phyloP scores from a whole-genome alignment of 2,797 vertebrate species.

The Danio choprae region DNA sequence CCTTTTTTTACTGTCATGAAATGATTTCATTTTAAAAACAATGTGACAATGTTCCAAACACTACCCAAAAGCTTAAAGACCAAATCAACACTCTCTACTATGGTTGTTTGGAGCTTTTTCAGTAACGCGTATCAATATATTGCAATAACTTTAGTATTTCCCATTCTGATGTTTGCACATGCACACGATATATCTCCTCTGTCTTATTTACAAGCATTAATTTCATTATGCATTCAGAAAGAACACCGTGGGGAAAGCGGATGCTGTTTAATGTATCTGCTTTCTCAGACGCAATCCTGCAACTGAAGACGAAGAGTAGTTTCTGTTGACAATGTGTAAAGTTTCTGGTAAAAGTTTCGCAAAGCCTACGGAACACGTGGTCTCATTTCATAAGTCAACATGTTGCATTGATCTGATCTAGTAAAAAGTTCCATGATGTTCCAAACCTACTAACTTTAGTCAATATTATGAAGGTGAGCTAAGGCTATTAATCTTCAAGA shows the following conservation, averaged over 20 bases:
- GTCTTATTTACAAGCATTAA: constrained; percentile 16
- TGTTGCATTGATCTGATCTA: constrained; percentile 10
- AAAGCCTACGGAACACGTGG: not conserved
- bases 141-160: not conserved
- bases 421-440: not conserved
- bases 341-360: not conserved
- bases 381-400: not conserved
- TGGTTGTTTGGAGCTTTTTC: not conserved
- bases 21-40: not conserved
- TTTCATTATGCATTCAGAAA: constrained; percentile 18
- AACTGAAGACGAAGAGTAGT: not conserved
- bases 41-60: not conserved
- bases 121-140: not conserved
- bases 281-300: not conserved
- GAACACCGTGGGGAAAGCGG: not conserved
- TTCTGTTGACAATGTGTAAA: constrained; percentile 16
- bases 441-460: not conserved
- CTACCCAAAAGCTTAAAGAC: not conserved
- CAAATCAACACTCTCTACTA: not conserved
- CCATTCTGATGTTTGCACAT: not conserved
- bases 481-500: not conserved
- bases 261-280: not conserved
- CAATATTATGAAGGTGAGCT: not conserved
- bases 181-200: not conserved
- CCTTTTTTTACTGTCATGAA: not conserved